Base-by-base conservation (phyloP, 2,113 vertebrate species). In the Oryzias javanicus region DNA sequence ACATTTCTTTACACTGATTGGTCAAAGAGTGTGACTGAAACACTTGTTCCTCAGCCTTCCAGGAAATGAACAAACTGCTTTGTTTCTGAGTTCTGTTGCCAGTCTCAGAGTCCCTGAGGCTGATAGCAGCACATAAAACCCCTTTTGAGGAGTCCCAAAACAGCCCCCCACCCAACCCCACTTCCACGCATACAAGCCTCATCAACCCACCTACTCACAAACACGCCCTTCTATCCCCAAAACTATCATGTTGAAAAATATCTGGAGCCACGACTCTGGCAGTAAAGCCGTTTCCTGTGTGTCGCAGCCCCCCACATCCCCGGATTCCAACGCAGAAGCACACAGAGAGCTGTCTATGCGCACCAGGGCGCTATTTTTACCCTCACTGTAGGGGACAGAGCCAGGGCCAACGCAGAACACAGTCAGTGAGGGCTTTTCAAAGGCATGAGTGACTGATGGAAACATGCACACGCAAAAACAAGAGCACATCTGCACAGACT, bases 51-150 rank as follows among this genome's bases (percentile, higher is more conserved):
- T 29, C 50, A 46, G 60, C 67, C 67, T 78, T 83, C 67, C 80
- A 88, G 79, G 72, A 87, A 87, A 87, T 90, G 77, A 90, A 90
- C 86, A 84, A 82, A 88, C 86, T 69, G 73, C 88, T 87, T 88
- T 88, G 86, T 89, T 86, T 81, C 67, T 63, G 57, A 41, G 62
- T 74, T 70, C 70, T 12, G 40, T 63, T 74, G 78, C 83, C 82
- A 60, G 77, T 71, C 82, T 75, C 80, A 62, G 75, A 85, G 82
- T 85, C 80, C 85, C 85, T 78, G 51, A 70, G 80, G 80, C 65
- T 79, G 86, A 86, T 88, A 86, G 85, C 64, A 82, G 73, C 69
- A 86, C 84, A 88, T 79, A 86, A 63, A 62, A 69, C 64, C 75
- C 66, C 80, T 84, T 87, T 88, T 81, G 87, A 78, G 66, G 72